phyloP scores from a whole-genome alignment of 2,113 vertebrate species.

The Ariopsis seemanni region DNA sequence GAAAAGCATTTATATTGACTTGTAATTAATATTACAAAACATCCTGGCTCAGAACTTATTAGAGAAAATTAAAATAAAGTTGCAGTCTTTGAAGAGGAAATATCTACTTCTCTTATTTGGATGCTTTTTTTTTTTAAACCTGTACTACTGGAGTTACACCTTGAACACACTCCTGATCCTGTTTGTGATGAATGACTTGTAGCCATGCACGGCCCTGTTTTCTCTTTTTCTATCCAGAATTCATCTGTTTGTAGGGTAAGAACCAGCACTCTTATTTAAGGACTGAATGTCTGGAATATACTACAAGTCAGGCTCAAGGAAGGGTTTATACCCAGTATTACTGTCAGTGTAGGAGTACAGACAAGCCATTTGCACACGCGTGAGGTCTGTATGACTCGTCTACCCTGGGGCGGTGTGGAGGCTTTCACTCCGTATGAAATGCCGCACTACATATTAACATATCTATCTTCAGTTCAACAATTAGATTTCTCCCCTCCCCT shows the following conservation, averaged over 20 bases:
- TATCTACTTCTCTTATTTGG: background rate
- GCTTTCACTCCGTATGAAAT: background rate
- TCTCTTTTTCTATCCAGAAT: background rate
- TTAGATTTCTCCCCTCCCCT: background rate
- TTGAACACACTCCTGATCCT: background rate
- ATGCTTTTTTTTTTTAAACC: background rate
- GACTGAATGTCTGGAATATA: slow-evolving; percentile 13
- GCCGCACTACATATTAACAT: background rate
- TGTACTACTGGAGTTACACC: background rate
- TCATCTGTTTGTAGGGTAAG: background rate
- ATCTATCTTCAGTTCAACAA: background rate
- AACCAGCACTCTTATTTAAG: background rate
- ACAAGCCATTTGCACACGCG: background rate
- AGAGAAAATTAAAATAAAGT: background rate
- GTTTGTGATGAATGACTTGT: background rate
- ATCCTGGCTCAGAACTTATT: background rate
- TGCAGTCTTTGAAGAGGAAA: background rate
- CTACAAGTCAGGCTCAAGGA: background rate
- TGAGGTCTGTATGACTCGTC: background rate
- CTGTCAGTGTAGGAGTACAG: background rate
- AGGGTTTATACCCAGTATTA: background rate
- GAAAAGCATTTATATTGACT: background rate
- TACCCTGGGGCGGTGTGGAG: background rate
- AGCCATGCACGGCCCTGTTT: background rate
- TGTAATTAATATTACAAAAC: background rate